phyloP scores from a whole-genome alignment of 2,888 invertebrate genomes.

The Pterostichus madidus region DNA sequence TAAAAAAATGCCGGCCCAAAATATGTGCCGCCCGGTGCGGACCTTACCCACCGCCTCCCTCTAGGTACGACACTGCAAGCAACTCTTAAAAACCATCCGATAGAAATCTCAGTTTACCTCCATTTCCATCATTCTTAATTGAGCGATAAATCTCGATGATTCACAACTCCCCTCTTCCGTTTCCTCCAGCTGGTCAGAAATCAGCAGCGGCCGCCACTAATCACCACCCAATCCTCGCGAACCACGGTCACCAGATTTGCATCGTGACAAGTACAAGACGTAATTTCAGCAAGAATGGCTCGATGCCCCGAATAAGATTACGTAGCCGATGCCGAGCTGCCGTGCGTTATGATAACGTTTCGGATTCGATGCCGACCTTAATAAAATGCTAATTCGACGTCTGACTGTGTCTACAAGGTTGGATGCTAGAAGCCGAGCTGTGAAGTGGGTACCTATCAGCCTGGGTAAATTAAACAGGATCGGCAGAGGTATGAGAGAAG shows the following conservation, averaged over 20 bases:
- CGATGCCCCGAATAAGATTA: slow-evolving; percentile 46
- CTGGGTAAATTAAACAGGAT: slow-evolving; percentile 24
- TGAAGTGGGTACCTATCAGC: slow-evolving; percentile 27
- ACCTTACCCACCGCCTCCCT: too few relatives aligned
- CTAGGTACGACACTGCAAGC: too few relatives aligned
- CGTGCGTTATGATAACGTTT: slow-evolving; percentile 58
- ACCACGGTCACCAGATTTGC: slow-evolving; percentile 37
- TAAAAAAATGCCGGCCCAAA: too few relatives aligned
- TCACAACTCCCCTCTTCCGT: not conserved
- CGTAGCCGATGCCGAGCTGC: not conserved
- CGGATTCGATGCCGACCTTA: slow-evolving; percentile 55
- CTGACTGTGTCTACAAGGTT: slow-evolving; percentile 53
- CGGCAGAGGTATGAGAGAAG: not conserved
- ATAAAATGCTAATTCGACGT: slow-evolving; percentile 63
- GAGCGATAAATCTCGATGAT: slow-evolving; percentile 54
- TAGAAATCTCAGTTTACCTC: too few relatives aligned
- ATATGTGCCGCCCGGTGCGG: too few relatives aligned
- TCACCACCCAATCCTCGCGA: slow-evolving; percentile 8
- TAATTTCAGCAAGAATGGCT: slow-evolving; percentile 42
- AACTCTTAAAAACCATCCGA: too few relatives aligned
- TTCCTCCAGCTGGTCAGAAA: not conserved
- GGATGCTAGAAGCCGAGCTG: not conserved
- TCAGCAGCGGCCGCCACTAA: slow-evolving; percentile 13
- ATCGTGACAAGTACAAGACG: slow-evolving; percentile 59
- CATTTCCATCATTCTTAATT: slow-evolving; percentile 27